Evolutionary conservation across 2,888 invertebrate species (phyloP).

Genomic region (Alloscopus bannaensis): DNA sequence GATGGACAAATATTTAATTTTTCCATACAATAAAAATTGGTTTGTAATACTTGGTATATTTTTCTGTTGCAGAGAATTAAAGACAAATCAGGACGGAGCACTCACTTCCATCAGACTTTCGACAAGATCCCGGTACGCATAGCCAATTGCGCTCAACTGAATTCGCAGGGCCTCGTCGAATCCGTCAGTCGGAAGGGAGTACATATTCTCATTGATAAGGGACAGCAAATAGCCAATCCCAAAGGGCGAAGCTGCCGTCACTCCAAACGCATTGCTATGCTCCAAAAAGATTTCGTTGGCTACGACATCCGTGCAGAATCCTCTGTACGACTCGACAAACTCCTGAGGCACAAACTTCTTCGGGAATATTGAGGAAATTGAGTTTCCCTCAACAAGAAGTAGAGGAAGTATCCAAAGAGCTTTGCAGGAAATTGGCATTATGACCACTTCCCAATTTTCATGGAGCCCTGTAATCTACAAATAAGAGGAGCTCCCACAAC

Average conservation of each 20-base stretch:
- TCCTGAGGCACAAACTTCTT: constrained; percentile 64
- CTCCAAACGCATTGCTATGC: constrained; percentile 63
- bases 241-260: constrained; percentile 67
- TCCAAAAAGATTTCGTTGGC: constrained; percentile 66
- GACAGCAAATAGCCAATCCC: constrained; percentile 66
- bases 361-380: constrained; percentile 37
- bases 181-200: constrained; percentile 60
- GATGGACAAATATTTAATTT: constrained; percentile 8
- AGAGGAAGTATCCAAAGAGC: not conserved
- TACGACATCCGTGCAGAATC: constrained; percentile 65
- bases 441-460: constrained; percentile 20
- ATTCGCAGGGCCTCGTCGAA: constrained; percentile 67
- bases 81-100: not conserved
- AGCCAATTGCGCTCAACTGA: constrained; percentile 58
- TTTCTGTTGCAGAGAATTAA: not conserved
- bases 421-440: constrained; percentile 25
- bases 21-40: not conserved
- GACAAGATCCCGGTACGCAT: constrained; percentile 59
- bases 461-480: constrained; percentile 25
- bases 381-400: not conserved
- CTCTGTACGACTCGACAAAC: constrained; percentile 63
- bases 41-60: too few relatives aligned
- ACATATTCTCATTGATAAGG: constrained; percentile 60
- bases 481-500: too few relatives aligned
- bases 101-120: constrained; percentile 66